Conservation (phyloP, 2,113 vertebrate species). For the Xenotilapia leptura region DNA sequence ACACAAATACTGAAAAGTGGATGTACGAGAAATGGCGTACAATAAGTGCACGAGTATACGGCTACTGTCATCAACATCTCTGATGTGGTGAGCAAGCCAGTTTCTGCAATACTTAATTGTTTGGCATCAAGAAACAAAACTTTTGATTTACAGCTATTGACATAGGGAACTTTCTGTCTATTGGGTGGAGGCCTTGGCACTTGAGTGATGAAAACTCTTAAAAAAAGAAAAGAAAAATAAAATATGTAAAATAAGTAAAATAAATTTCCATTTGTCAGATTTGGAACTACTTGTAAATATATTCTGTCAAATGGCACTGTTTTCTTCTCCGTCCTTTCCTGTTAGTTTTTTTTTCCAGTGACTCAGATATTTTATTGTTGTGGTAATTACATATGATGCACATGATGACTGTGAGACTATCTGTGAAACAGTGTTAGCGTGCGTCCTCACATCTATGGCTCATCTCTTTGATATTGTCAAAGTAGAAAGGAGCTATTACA, state of each 20-base stretch:
- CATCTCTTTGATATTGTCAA: not conserved
- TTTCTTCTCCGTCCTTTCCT: not conserved
- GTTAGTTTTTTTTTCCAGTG: not conserved
- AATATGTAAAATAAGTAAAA: not conserved
- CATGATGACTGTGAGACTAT: not conserved
- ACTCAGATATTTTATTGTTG: not conserved
- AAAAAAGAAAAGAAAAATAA: not conserved
- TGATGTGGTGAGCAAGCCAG: not conserved
- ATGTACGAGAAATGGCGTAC: not conserved
- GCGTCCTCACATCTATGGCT: not conserved
- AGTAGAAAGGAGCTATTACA: not conserved
- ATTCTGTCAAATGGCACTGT: not conserved
- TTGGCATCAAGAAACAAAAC: not conserved
- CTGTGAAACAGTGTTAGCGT: not conserved
- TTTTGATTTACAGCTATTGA: not conserved
- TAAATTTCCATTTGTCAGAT: not conserved
- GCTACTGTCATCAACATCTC: not conserved
- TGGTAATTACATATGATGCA: not conserved
- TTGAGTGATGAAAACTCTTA: not conserved
- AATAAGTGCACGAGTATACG: not conserved
- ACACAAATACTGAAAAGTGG: not conserved
- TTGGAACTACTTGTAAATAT: not conserved
- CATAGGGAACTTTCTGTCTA: not conserved
- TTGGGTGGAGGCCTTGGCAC: not conserved
- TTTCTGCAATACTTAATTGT: not conserved